These are phyloP conservation scores for Antheraea mylitta DNA, from an alignment of 1,140 invertebrate species.

Conservation along the genomic window DNA sequence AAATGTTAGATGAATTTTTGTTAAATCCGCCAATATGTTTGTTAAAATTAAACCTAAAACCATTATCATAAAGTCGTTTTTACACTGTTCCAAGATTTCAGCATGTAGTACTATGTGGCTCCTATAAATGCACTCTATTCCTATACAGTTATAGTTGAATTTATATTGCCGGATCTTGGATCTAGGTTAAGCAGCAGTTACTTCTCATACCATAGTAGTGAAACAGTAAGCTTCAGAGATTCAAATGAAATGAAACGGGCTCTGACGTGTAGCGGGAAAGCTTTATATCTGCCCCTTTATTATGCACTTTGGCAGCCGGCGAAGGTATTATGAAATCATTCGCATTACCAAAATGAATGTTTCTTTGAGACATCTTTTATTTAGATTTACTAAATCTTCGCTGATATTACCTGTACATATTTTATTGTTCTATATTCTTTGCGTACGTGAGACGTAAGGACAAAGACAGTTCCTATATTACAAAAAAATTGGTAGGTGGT, in stretches of 20 bases:
- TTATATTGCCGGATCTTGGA: conserved; percentile 13
- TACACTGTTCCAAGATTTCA: background rate
- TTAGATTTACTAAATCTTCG: no score
- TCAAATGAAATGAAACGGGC: conserved; percentile 20
- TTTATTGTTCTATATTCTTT: no score
- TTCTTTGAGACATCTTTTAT: background rate
- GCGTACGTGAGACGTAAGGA: no score
- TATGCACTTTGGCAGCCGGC: background rate
- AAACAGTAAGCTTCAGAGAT: conserved; percentile 20
- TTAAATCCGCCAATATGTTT: background rate
- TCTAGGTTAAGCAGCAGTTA: conserved; percentile 38
- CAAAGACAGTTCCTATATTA: no score
- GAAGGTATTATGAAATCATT: background rate
- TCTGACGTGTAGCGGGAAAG: conserved; percentile 9
- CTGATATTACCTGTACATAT: no score
- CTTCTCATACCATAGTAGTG: conserved; percentile 25
- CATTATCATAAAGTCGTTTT: background rate
- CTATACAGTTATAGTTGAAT: background rate
- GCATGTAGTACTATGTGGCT: background rate
- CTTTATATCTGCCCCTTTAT: conserved; percentile 1
- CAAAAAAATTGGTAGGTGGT: no score
- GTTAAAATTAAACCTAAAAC: background rate
- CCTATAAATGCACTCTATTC: background rate
- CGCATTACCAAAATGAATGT: background rate
- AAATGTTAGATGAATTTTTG: conserved; percentile 5